Conservation (phyloP, 2,888 invertebrate genomes). For the Nebria salina region DNA sequence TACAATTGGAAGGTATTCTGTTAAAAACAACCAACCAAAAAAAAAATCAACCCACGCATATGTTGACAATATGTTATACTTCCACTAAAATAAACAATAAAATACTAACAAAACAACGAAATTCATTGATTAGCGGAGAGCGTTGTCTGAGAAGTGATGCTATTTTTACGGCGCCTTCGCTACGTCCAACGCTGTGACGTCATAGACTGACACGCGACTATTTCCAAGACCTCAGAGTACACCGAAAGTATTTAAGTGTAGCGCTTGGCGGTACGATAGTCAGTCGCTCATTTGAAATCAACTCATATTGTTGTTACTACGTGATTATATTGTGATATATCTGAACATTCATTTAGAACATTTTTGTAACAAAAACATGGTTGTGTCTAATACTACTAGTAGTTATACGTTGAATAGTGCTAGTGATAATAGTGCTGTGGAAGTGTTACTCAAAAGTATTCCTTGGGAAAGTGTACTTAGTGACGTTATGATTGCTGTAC, state of each 20-base stretch:
- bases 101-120: not conserved
- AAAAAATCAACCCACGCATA: not conserved
- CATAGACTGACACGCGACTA: constrained; percentile 22
- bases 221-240: constrained; percentile 37
- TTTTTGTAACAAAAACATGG: constrained; percentile 22
- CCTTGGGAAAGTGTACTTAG: constrained; percentile 38
- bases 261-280: constrained; percentile 23
- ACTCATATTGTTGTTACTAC: not conserved
- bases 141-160: constrained; percentile 31
- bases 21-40: too few relatives aligned
- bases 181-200: constrained; percentile 17
- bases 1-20: not conserved
- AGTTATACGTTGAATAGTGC: constrained; percentile 36
- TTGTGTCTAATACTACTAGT: constrained; percentile 30
- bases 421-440: constrained; percentile 22
- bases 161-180: constrained; percentile 28
- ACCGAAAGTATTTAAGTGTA: constrained; percentile 31
- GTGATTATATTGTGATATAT: not conserved
- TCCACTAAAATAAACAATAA: not conserved
- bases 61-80: not conserved
- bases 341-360: not conserved
- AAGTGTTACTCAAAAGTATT: constrained; percentile 32
- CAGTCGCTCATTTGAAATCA: constrained; percentile 33
- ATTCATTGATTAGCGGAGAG: constrained; percentile 26
- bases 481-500: constrained; percentile 42